A percentile compares a stretch with the other conserved stretches of the same genome.
phyloP scores from a whole-genome alignment of 2,888 invertebrate genomes.

The Euphydryas editha region DNA sequence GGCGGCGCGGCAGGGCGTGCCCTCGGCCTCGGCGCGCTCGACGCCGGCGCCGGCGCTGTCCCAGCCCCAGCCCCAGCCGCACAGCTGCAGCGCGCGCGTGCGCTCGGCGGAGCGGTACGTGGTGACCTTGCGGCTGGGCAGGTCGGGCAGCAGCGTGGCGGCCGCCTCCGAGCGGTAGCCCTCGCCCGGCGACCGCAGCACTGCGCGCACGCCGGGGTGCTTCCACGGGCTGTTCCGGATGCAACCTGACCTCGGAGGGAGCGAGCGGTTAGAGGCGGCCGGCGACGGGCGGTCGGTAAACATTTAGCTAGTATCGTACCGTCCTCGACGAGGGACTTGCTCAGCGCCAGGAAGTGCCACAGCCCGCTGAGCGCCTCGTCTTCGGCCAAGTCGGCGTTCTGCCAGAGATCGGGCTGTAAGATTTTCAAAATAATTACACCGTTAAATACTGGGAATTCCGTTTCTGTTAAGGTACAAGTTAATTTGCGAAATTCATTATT shows the following conservation, averaged over 20 bases:
- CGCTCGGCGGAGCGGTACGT: slow-evolving; percentile 84
- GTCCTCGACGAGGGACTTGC: slow-evolving; percentile 88
- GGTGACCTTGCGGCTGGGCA: slow-evolving; percentile 79
- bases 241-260: too few species aligned
- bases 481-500: too few species aligned
- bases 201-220: slow-evolving; percentile 86
- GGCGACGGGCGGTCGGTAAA: too few species aligned
- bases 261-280: too few species aligned
- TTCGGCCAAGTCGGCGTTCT: slow-evolving; percentile 91
- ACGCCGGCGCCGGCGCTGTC: slow-evolving; percentile 81
- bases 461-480: too few species aligned
- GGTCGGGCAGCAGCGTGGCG: slow-evolving; percentile 85
- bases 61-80: slow-evolving; percentile 95
- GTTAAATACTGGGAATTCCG: too few species aligned
- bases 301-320: slow-evolving; percentile 58
- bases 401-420: slow-evolving; percentile 87
- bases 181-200: slow-evolving; percentile 73
- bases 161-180: slow-evolving; percentile 85
- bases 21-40: slow-evolving; percentile 87
- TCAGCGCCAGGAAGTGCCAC: slow-evolving; percentile 92
- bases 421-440: not conserved
- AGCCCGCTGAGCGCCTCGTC: slow-evolving; percentile 89
- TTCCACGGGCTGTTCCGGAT: slow-evolving; percentile 83
- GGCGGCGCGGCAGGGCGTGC: slow-evolving; percentile 91
- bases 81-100: slow-evolving; percentile 91